Base-by-base conservation (phyloP, 2,888 invertebrate species). In the Lissocephala sabroskyi region DNA sequence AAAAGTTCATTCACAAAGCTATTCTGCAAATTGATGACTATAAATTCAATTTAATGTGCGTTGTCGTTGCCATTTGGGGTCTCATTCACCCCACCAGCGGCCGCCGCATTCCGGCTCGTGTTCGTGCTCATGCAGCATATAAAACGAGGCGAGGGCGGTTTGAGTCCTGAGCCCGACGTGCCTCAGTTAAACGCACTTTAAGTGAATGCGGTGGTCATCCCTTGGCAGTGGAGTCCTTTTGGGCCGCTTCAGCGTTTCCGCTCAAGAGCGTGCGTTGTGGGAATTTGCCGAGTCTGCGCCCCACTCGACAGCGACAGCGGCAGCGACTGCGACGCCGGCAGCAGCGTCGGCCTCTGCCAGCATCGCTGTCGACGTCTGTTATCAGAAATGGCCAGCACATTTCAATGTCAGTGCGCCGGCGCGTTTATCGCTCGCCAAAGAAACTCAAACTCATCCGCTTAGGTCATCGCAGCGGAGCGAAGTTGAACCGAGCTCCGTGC, bases 11-110 rank as follows among this genome's bases (percentile, higher is more conserved):
- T 78, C 70, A 59, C 73, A 57, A 59, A 66, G 73, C 76, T 62
- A 76, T 79, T 64, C 68, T 58, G 53, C 62, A 77, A 74, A 79
- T 74, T 79, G 77, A 77, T 70, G 77, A 74, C 77, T 59, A 77
- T 79, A 74, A 79, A 79, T 79, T 79, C 79, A 77, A 74, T 77
- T 74, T 77, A 79, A 79, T 79, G 74, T 63, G 61, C 70, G 28
- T 33, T 33, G 35, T 10, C 17, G 62, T 68, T 62, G 65, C 65
- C 61, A 61, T 76, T 59, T 54, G 50, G 57, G 18, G 33, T 7
- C 16, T 23, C 30, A n/a, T 23, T 19, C 33, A 0, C 19, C 19
- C 26, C 1, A 11, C 14, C 19, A 13, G 13, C 9, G 28, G 33
- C 16, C 28, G 14, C 14, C 14, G 17, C 40, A 46, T 11, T n/a